A percentile compares a stretch with the other conserved stretches of the same genome.
These are phyloP conservation scores for Drosophila jambulina DNA, from an alignment of 1,140 invertebrate species.

Conservation along the genomic window DNA sequence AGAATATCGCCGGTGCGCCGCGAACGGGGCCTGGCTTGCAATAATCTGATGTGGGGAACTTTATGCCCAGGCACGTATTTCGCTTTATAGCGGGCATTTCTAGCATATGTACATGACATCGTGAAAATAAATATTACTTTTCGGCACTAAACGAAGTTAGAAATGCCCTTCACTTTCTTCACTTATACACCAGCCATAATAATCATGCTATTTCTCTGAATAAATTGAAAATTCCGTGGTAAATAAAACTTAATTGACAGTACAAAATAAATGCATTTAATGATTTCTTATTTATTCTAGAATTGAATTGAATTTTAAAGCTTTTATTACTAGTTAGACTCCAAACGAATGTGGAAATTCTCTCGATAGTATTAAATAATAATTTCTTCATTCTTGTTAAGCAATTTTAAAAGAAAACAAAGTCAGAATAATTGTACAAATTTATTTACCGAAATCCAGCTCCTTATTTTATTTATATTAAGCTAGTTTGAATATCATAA, in stretches of 20 bases:
- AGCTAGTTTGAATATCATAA: background rate
- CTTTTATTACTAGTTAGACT: too few relatives aligned
- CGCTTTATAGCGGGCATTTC: constrained; percentile 14
- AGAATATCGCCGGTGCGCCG: constrained; percentile 43
- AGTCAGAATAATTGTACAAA: background rate
- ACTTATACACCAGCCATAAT: background rate
- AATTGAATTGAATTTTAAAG: too few relatives aligned
- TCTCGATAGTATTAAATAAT: background rate
- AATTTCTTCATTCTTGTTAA: background rate
- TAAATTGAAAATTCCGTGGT: background rate
- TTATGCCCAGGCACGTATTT: constrained; percentile 55
- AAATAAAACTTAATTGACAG: too few relatives aligned
- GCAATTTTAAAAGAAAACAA: background rate
- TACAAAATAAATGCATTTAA: background rate
- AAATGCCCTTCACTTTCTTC: constrained; percentile 8
- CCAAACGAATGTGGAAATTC: background rate
- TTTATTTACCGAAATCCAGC: background rate
- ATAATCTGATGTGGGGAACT: constrained; percentile 33
- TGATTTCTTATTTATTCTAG: too few relatives aligned
- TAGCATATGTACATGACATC: constrained; percentile 11
- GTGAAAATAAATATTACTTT: constrained; percentile 22
- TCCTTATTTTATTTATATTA: background rate
- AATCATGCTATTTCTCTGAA: background rate
- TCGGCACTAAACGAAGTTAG: constrained; percentile 9
- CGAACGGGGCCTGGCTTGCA: constrained; percentile 50